A percentile compares a stretch with the other conserved stretches of the same genome.
phyloP scores from a whole-genome alignment of 2,113 vertebrate species.

The Burhinus bistriatus region DNA sequence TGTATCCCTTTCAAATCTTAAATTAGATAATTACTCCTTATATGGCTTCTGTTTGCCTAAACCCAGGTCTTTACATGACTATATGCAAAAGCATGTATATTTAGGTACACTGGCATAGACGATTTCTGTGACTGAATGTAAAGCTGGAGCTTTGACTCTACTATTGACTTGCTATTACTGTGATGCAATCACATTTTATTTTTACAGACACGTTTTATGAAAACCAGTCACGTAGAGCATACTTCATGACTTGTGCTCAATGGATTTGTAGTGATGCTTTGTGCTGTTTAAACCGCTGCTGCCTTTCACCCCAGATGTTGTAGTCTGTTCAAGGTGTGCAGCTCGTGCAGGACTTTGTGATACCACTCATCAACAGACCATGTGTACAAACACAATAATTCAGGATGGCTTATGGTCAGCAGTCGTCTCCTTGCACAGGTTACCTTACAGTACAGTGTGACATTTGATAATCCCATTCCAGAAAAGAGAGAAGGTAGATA shows the following conservation, averaged over 20 bases:
- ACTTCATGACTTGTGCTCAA: neutral
- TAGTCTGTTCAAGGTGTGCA: neutral
- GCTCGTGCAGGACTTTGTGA: neutral
- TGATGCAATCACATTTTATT: neutral
- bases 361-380: fast-evolving
- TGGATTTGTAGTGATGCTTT: neutral
- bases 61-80: neutral
- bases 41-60: neutral
- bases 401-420: neutral
- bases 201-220: neutral
- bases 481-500: neutral
- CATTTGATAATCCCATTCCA: neutral
- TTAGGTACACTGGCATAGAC: neutral
- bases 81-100: neutral
- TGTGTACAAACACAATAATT: neutral
- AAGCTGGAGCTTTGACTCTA: neutral
- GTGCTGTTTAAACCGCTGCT: neutral
- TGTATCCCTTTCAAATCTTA: neutral
- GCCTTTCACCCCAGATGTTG: neutral
- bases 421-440: neutral
- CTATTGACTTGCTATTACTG: neutral
- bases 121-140: neutral
- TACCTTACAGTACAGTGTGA: neutral
- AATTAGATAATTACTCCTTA: neutral
- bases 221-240: neutral